Evolutionary conservation across 2,888 invertebrate genomes (phyloP).

Genomic region (Exocentrus adspersus): DNA sequence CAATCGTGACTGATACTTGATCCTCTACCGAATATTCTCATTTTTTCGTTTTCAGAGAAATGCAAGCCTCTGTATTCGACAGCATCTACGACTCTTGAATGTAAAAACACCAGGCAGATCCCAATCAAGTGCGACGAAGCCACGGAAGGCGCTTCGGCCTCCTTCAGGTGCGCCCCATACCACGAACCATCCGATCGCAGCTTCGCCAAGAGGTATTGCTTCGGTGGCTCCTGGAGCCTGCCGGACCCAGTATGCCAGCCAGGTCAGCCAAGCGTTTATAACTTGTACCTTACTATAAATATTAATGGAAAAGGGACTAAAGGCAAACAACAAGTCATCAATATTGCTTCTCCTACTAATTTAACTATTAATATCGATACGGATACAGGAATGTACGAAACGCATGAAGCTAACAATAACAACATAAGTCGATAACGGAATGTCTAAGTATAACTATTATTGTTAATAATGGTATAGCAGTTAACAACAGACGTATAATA

Average conservation of each 20-base stretch:
- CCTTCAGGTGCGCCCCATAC: slow-evolving; percentile 47
- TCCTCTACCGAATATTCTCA: no score
- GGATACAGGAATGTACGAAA: neutral
- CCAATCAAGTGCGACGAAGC: slow-evolving; percentile 47
- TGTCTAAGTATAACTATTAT: slow-evolving; percentile 8
- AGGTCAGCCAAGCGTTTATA: slow-evolving; percentile 51
- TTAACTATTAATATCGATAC: neutral
- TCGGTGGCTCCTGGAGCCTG: slow-evolving; percentile 48
- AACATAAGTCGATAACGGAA: slow-evolving; percentile 13
- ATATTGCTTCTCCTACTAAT: neutral
- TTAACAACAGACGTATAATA: no score
- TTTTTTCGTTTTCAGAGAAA: slow-evolving; percentile 42
- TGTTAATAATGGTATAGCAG: no score
- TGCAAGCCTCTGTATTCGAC: slow-evolving; percentile 40
- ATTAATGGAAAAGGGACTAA: slow-evolving; percentile 1
- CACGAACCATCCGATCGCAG: slow-evolving; percentile 45
- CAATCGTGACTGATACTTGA: no score
- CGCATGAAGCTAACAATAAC: neutral
- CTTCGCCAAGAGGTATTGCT: slow-evolving; percentile 36
- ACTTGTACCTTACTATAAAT: slow-evolving; percentile 30
- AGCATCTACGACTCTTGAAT: slow-evolving; percentile 36
- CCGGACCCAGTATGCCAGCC: slow-evolving; percentile 49
- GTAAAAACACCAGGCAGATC: slow-evolving; percentile 34
- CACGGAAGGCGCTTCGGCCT: slow-evolving; percentile 46
- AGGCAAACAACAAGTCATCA: neutral